Conservation (phyloP, 2,113 vertebrate genomes). For the Muntiacus muntjak region DNA sequence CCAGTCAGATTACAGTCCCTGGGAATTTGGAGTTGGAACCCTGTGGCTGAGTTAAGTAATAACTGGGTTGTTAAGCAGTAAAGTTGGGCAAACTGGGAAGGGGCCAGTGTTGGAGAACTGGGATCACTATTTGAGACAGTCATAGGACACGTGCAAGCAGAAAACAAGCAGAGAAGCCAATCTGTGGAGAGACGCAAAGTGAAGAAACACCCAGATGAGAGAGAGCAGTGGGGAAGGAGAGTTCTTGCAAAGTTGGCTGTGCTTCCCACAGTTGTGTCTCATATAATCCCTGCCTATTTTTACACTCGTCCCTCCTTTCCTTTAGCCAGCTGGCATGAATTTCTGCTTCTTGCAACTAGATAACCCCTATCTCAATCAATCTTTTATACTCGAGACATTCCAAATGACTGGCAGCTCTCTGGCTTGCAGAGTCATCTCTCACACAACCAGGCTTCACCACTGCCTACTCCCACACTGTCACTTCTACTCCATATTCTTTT, state of each 20-base stretch:
- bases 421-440: not conserved
- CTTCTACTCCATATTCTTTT: not conserved
- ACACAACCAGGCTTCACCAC: not conserved
- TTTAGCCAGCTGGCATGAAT: conserved; percentile 24
- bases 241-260: not conserved
- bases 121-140: not conserved
- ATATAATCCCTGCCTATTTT: conserved; percentile 57
- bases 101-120: not conserved
- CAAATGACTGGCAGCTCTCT: conserved; percentile 1
- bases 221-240: not conserved
- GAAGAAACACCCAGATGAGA: not conserved
- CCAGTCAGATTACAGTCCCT: not conserved
- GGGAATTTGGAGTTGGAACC: conserved; percentile 5
- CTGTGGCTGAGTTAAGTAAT: not conserved
- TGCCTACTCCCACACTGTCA: not conserved
- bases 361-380: conserved; percentile 5
- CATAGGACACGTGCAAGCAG: not conserved
- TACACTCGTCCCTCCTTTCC: not conserved
- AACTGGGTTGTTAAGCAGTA: not conserved
- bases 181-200: not conserved
- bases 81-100: not conserved
- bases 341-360: conserved; percentile 55
- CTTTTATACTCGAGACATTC: not conserved
- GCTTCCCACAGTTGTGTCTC: conserved; percentile 7
- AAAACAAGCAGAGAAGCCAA: not conserved